Evolutionary conservation across 1,140 invertebrate species (phyloP).

Genomic region (Drepana arcuata): DNA sequence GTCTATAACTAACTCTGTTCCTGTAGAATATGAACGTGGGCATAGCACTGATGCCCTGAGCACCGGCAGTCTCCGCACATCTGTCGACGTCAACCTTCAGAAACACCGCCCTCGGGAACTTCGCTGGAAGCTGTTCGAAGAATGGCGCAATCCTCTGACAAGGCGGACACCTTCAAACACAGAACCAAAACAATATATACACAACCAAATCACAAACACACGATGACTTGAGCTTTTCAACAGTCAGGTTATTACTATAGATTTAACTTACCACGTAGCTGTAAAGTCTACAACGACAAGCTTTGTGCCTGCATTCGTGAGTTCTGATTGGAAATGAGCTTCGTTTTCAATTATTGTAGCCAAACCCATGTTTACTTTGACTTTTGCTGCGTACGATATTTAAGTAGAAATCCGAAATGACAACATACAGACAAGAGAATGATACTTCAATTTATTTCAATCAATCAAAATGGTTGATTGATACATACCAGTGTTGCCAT

Average conservation of each 20-base stretch:
- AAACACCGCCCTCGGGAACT: conserved; percentile 92
- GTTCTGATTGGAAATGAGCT: conserved; percentile 86
- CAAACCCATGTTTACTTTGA: conserved; percentile 51
- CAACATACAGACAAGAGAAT: conserved; percentile 20
- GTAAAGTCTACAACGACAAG: conserved; percentile 97
- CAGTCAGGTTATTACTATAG: conserved; percentile 25
- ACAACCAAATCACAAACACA: too few species aligned
- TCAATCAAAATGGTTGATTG: conserved; percentile 40
- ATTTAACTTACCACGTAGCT: conserved; percentile 82
- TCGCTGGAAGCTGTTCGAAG: conserved; percentile 87
- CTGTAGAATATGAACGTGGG: conserved; percentile 98
- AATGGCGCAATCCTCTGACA: conserved; percentile 93
- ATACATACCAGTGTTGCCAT: conserved; percentile 3
- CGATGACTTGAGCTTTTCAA: conserved; percentile 39
- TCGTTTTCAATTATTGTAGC: conserved; percentile 76
- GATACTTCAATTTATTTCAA: too few species aligned
- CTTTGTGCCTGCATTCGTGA: conserved; percentile 85
- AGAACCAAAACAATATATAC: conserved; percentile 12
- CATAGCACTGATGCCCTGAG: conserved; percentile 93
- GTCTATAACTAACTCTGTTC: conserved; percentile 87
- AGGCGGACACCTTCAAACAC: conserved; percentile 88
- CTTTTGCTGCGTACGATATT: conserved; percentile 17
- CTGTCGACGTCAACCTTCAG: conserved; percentile 96
- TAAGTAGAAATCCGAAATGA: conserved; percentile 16
- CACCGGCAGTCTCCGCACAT: conserved; percentile 87